Percentiles rank a stretch among this genome's conserved stretches.
Evolutionary conservation across 2,888 invertebrate genomes (phyloP).

Genomic region (Calephelis perditalis): DNA sequence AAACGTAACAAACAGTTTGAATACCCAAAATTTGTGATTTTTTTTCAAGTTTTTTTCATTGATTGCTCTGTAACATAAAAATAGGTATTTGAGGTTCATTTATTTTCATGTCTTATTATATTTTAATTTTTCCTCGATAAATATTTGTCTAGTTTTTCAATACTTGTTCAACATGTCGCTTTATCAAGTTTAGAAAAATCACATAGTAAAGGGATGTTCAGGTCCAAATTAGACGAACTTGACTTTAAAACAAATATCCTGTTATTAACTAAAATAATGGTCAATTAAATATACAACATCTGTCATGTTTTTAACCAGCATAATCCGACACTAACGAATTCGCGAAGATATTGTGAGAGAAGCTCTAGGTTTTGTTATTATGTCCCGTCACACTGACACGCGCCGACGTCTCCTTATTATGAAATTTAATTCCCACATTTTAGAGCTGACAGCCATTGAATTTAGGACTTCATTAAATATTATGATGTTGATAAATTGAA

Average conservation of each 20-base stretch:
- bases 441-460: constrained; percentile 6
- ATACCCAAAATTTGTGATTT: no score
- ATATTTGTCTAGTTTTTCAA: no score
- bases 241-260: neutral
- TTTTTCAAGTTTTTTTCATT: no score
- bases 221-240: neutral
- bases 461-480: constrained; percentile 7
- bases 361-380: constrained; percentile 22
- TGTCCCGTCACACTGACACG: constrained; percentile 11
- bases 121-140: no score
- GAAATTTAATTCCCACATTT: constrained; percentile 10
- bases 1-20: no score
- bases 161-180: no score
- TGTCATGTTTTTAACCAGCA: constrained; percentile 24
- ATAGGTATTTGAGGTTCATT: no score
- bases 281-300: constrained; percentile 15
- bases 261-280: neutral
- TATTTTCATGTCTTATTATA: no score
- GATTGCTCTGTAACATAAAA: no score
- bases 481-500: constrained; percentile 6
- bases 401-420: constrained; percentile 6
- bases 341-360: constrained; percentile 24
- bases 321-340: constrained; percentile 26
- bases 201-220: neutral
- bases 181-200: no score